These are phyloP conservation scores for Xylocampa areola DNA, from an alignment of 2,888 invertebrate genomes.

Conservation along the genomic window DNA sequence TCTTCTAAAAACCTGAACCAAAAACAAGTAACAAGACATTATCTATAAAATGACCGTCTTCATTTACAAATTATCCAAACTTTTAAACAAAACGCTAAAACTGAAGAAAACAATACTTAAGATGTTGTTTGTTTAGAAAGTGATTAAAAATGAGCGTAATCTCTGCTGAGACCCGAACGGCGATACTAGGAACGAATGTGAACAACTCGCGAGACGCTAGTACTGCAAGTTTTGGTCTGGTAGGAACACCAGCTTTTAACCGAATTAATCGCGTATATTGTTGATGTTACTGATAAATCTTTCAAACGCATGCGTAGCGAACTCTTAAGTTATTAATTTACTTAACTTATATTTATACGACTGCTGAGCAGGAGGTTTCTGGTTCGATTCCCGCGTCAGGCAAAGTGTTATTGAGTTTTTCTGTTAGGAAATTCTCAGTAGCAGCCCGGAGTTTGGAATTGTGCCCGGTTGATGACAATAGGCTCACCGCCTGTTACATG, in stretches of 20 bases:
- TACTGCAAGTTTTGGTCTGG: conserved; percentile 37
- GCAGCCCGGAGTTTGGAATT: no score
- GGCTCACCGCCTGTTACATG: no score
- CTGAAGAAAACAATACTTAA: neutral
- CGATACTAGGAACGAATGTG: conserved; percentile 14
- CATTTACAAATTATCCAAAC: conserved; percentile 8
- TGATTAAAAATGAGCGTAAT: conserved; percentile 40
- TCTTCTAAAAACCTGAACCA: no score
- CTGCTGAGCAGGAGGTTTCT: no score
- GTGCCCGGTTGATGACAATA: no score
- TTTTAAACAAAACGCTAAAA: neutral
- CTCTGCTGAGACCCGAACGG: conserved; percentile 14
- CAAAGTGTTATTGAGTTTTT: no score
- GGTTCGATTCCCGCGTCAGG: no score
- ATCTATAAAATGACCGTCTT: neutral
- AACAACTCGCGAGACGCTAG: conserved; percentile 18
- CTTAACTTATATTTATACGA: no score
- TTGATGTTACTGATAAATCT: no score
- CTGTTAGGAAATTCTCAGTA: no score
- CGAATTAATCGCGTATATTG: neutral
- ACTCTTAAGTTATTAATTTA: no score
- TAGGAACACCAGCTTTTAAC: conserved; percentile 16
- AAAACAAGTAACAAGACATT: neutral
- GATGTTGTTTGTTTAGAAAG: conserved; percentile 27
- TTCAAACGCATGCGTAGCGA: no score